Evolutionary conservation across 2,113 vertebrate species (phyloP).

Genomic region (Pterocles burchelli): DNA sequence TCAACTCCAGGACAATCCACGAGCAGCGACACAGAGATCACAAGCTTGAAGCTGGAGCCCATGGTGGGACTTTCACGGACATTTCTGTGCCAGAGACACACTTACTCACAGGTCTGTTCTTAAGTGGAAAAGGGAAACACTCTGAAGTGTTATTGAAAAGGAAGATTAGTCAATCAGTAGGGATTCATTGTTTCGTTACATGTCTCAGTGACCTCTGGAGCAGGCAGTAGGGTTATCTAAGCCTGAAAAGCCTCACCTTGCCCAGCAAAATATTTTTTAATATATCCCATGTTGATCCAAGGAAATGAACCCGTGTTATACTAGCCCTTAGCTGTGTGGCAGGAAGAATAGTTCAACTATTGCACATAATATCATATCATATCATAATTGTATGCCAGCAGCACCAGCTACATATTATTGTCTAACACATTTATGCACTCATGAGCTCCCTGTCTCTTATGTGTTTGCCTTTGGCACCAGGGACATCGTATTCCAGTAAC

Average conservation of each 20-base stretch:
- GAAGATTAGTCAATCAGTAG: constrained; percentile 66
- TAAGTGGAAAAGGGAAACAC: constrained; percentile 33
- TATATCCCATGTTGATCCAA: not conserved
- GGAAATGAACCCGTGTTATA: constrained; percentile 14
- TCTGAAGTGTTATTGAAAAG: constrained; percentile 46
- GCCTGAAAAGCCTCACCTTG: constrained; percentile 1
- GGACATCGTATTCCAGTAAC: not conserved
- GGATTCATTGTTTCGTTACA: not conserved
- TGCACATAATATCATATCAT: not conserved
- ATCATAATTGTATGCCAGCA: not conserved
- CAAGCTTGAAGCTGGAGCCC: not conserved
- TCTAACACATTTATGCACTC: not conserved
- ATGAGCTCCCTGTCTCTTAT: not conserved
- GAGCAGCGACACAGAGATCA: not conserved
- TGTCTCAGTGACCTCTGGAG: constrained; percentile 5
- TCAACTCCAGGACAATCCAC: not conserved
- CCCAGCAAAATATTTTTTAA: constrained; percentile 35
- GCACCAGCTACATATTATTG: not conserved
- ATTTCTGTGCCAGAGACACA: not conserved
- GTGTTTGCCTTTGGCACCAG: not conserved
- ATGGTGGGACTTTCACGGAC: not conserved
- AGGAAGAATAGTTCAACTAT: not conserved
- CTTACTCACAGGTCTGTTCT: not conserved
- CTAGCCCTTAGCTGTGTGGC: not conserved
- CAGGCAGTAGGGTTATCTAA: not conserved